A percentile compares a stretch with the other conserved stretches of the same genome.
Evolutionary conservation across 2,888 invertebrate species (phyloP).

Genomic region (Zygogramma bicolorata): DNA sequence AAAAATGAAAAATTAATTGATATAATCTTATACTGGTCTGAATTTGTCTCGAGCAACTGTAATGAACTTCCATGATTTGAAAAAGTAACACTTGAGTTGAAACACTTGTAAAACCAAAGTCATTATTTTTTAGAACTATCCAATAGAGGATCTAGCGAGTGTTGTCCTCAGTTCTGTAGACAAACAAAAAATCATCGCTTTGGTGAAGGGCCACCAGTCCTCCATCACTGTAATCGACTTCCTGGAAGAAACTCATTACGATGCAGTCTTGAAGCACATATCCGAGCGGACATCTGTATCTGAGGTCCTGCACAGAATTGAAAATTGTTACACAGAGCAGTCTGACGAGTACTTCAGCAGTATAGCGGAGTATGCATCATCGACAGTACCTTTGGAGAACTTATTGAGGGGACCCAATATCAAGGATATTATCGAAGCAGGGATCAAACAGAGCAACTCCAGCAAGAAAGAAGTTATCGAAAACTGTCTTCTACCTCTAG

Average conservation of each 20-base stretch:
- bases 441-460: constrained; percentile 39
- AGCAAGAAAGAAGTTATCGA: constrained; percentile 43
- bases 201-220: constrained; percentile 33
- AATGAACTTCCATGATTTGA: no score
- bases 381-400: constrained; percentile 14
- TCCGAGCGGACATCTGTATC: constrained; percentile 32
- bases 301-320: constrained; percentile 29
- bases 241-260: constrained; percentile 31
- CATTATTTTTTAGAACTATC: constrained; percentile 28
- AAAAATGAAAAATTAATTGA: no score
- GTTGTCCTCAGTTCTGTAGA: constrained; percentile 36
- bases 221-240: constrained; percentile 37
- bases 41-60: no score
- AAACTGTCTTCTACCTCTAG: constrained; percentile 46
- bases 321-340: background rate
- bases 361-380: constrained; percentile 11
- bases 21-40: no score
- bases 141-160: constrained; percentile 37
- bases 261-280: constrained; percentile 30
- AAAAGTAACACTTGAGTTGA: no score
- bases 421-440: constrained; percentile 38
- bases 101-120: no score
- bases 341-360: constrained; percentile 15
- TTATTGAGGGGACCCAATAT: constrained; percentile 39
- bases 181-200: constrained; percentile 32